Conservation (phyloP, 2,888 invertebrate genomes). For the Magallana nippona region DNA sequence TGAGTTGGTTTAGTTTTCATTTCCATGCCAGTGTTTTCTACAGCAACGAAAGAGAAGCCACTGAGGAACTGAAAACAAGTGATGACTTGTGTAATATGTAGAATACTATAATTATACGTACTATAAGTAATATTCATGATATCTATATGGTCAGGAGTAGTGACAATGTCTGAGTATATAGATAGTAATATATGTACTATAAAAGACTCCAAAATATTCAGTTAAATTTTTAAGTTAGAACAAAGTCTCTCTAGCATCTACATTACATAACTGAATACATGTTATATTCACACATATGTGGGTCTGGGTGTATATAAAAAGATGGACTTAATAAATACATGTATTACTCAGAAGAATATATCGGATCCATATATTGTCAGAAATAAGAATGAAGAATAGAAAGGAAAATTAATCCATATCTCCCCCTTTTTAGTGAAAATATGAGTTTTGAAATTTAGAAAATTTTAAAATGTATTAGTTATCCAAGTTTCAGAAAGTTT, state of each 20-base stretch:
- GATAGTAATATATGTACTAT: too few species aligned
- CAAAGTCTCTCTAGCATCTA: not conserved
- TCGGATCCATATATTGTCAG: too few species aligned
- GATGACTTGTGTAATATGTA: not conserved
- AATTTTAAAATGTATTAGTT: not conserved
- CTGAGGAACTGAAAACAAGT: not conserved
- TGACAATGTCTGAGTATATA: too few species aligned
- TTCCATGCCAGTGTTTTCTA: constrained; percentile 11
- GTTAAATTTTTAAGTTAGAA: not conserved
- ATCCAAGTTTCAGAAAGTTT: not conserved
- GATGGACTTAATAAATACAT: too few species aligned
- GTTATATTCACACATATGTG: too few species aligned
- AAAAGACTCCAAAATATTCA: too few species aligned
- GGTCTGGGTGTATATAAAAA: too few species aligned
- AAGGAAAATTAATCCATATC: not conserved
- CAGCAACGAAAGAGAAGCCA: constrained; percentile 35
- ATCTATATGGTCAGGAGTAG: too few species aligned
- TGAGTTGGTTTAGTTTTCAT: not conserved
- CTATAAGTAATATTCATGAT: too few species aligned
- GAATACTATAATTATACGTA: too few species aligned
- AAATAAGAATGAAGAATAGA: not conserved
- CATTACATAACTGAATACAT: not conserved
- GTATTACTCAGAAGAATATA: too few species aligned
- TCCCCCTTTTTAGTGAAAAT: not conserved
- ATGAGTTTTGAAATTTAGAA: not conserved